Conservation (phyloP, 2,888 invertebrate species). For the Xylocampa areola region DNA sequence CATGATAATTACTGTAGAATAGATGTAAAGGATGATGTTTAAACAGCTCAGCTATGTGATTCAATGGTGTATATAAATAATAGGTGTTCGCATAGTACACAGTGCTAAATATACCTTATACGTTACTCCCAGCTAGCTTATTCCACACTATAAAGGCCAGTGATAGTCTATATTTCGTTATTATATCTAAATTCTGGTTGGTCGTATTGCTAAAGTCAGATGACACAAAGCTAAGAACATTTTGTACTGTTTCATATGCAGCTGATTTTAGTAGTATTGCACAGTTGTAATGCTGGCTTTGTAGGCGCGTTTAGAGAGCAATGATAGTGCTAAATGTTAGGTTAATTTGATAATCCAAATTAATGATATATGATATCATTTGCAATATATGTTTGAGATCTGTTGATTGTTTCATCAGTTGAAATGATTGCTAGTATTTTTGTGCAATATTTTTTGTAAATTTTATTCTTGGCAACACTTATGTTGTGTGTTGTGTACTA, state of each 20-base stretch:
- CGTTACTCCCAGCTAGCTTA: slow-evolving; percentile 47
- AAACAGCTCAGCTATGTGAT: slow-evolving; percentile 48
- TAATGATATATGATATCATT: slow-evolving; percentile 86
- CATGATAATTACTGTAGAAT: slow-evolving; percentile 51
- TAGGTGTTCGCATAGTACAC: slow-evolving; percentile 68
- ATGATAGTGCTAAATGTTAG: slow-evolving; percentile 59
- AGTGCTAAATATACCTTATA: slow-evolving; percentile 52
- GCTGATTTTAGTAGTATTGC: slow-evolving; percentile 36
- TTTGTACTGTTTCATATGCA: slow-evolving; percentile 15
- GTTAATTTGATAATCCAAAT: slow-evolving; percentile 65
- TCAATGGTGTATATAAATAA: slow-evolving; percentile 67
- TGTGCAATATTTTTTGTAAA: slow-evolving; percentile 74
- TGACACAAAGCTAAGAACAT: background rate
- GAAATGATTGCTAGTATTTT: slow-evolving; percentile 68
- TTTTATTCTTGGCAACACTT: slow-evolving; percentile 61
- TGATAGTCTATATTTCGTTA: slow-evolving; percentile 38
- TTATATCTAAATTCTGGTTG: slow-evolving; percentile 12
- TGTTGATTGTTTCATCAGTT: slow-evolving; percentile 67
- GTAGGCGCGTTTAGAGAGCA: slow-evolving; percentile 39
- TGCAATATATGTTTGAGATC: slow-evolving; percentile 73
- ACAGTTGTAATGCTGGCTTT: slow-evolving; percentile 30
- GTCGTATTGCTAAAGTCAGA: slow-evolving; percentile 38
- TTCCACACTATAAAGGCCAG: slow-evolving; percentile 26
- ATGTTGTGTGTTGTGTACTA: slow-evolving; percentile 37
- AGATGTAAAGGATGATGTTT: slow-evolving; percentile 48